phyloP scores from a whole-genome alignment of 2,113 vertebrate genomes.

The Micronycteris hirsuta region DNA sequence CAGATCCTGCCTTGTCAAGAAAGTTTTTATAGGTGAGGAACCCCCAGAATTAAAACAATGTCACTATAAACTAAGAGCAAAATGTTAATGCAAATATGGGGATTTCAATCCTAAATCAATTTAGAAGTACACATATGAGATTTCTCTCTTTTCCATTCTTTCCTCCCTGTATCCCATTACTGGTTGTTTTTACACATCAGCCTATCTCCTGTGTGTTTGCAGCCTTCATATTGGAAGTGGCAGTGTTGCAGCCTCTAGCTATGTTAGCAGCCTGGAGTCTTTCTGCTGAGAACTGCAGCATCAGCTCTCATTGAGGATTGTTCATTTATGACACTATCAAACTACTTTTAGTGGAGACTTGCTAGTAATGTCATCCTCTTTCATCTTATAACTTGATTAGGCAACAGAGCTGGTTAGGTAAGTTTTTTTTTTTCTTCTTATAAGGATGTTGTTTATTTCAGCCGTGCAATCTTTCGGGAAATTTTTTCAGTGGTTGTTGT shows the following conservation, averaged over 20 bases:
- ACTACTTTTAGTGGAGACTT: slow-evolving; percentile 22
- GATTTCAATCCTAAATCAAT: slow-evolving; percentile 1
- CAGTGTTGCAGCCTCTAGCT: neutral
- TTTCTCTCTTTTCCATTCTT: slow-evolving; percentile 24
- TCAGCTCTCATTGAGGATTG: neutral
- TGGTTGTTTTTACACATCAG: neutral
- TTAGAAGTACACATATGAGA: neutral
- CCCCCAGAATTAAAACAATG: slow-evolving; percentile 17
- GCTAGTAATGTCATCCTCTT: neutral
- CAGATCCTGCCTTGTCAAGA: neutral
- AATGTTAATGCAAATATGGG: neutral
- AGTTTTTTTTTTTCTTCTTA: neutral
- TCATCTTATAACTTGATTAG: slow-evolving; percentile 21
- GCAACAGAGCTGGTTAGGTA: neutral
- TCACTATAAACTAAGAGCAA: neutral
- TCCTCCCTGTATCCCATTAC: neutral
- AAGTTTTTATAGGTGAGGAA: neutral
- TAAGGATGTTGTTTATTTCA: slow-evolving; percentile 13
- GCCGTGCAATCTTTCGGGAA: neutral
- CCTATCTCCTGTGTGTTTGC: neutral
- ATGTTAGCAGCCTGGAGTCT: neutral
- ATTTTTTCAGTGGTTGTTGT: neutral
- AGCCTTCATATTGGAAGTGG: neutral
- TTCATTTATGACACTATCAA: slow-evolving; percentile 29
- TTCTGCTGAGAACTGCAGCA: slow-evolving; percentile 22